These are phyloP conservation scores for Poeciliopsis occidentalis DNA, from an alignment of 2,113 vertebrate genomes.

Conservation along the genomic window DNA sequence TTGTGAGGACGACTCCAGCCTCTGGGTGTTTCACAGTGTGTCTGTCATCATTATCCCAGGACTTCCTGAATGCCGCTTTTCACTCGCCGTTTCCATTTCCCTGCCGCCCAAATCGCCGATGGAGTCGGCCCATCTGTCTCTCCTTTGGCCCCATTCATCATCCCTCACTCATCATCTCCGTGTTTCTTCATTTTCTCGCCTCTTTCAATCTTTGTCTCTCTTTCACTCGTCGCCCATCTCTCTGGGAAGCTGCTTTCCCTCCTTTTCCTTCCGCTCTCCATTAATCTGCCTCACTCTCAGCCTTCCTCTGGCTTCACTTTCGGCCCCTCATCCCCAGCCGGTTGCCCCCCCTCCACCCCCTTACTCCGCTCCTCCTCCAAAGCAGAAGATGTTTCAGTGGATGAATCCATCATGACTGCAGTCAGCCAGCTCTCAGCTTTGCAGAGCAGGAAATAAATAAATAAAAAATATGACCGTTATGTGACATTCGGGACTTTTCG, in stretches of 20 bases:
- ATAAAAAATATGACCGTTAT: not conserved
- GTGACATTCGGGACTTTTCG: too few species aligned
- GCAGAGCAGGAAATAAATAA: not conserved
- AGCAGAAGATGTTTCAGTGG: conserved; percentile 12
- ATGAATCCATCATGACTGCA: conserved; percentile 10
- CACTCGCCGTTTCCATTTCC: conserved; percentile 42
- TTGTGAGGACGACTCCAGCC: conserved; percentile 48
- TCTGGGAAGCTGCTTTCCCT: conserved; percentile 7
- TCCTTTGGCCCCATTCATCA: conserved; percentile 65
- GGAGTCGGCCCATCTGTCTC: conserved; percentile 57
- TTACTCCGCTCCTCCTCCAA: not conserved
- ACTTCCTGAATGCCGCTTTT: conserved; percentile 40
- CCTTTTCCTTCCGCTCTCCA: conserved; percentile 29
- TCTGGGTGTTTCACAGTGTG: conserved; percentile 24
- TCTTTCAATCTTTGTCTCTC: conserved; percentile 60
- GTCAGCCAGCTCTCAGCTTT: not conserved
- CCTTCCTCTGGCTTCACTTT: conserved; percentile 26
- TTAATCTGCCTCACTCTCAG: conserved; percentile 50
- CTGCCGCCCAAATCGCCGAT: conserved; percentile 34
- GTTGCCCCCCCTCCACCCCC: not conserved
- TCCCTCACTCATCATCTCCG: conserved; percentile 63
- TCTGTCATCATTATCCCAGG: conserved; percentile 27
- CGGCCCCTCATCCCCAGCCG: conserved; percentile 33
- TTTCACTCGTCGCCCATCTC: conserved; percentile 46
- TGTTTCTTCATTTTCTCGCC: conserved; percentile 63